phyloP scores from a whole-genome alignment of 2,888 invertebrate genomes.

The Strigamia transsilvanica region DNA sequence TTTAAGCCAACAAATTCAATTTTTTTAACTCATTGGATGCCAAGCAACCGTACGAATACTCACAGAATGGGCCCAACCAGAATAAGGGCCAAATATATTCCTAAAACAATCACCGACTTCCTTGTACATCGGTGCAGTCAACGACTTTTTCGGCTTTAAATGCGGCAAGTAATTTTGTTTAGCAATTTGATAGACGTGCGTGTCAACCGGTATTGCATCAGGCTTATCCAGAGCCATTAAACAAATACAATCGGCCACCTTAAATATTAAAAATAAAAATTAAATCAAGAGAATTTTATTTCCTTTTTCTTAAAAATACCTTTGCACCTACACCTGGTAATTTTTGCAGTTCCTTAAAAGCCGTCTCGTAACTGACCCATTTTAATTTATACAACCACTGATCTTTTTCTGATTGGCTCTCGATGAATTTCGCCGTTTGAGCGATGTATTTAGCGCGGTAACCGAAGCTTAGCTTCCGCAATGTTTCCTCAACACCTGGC shows the following conservation, averaged over 20 bases:
- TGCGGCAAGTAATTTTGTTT: constrained; percentile 81
- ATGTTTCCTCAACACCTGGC: constrained; percentile 73
- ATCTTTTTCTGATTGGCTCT: constrained; percentile 66
- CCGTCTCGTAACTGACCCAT: constrained; percentile 74
- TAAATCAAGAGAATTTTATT: too few species aligned
- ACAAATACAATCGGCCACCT: constrained; percentile 97
- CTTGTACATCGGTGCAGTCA: constrained; percentile 83
- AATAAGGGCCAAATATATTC: constrained; percentile 80
- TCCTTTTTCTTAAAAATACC: constrained; percentile 66
- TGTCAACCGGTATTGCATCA: constrained; percentile 92
- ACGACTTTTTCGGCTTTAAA: constrained; percentile 75
- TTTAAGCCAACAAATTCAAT: neutral
- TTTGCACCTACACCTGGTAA: constrained; percentile 93
- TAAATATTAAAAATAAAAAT: neutral
- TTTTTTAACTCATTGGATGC: too few species aligned
- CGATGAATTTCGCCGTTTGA: constrained; percentile 75
- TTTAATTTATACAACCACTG: constrained; percentile 78
- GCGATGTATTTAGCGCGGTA: constrained; percentile 86
- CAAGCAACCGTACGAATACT: constrained; percentile 64
- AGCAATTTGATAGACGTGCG: constrained; percentile 94
- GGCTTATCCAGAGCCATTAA: constrained; percentile 93
- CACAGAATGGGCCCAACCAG: constrained; percentile 96
- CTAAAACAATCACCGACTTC: constrained; percentile 84
- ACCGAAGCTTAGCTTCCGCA: constrained; percentile 71
- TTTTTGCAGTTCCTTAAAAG: constrained; percentile 76